These are phyloP conservation scores for Trinorchestia longiramus DNA, from an alignment of 1,140 invertebrate genomes.

Conservation along the genomic window DNA sequence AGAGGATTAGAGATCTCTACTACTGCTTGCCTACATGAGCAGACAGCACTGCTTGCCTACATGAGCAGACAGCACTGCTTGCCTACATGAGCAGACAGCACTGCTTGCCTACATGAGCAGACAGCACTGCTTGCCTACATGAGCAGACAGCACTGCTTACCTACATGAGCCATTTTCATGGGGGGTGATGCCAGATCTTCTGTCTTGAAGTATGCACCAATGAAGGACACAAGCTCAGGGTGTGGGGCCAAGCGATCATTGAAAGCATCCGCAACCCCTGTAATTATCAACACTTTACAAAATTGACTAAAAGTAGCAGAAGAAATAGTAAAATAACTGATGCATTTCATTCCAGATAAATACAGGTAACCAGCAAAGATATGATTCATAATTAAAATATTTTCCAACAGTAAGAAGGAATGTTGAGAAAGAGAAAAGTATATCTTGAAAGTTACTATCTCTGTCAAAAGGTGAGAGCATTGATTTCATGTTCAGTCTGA, in stretches of 20 bases:
- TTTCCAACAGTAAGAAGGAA: no score
- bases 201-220: conserved; percentile 69
- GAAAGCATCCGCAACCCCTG: conserved; percentile 80
- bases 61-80: not conserved
- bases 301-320: not conserved
- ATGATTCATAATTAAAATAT: no score
- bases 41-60: not conserved
- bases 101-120: not conserved
- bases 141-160: conserved; percentile 67
- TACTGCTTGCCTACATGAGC: not conserved
- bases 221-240: conserved; percentile 75
- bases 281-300: not conserved
- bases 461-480: no score
- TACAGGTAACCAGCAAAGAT: no score
- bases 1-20: not conserved
- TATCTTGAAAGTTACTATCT: no score
- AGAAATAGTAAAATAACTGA: not conserved
- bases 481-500: no score
- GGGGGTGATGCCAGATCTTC: conserved; percentile 69
- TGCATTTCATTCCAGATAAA: no score
- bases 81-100: not conserved
- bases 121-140: not conserved
- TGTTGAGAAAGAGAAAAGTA: no score
- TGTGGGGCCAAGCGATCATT: conserved; percentile 74
- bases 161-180: conserved; percentile 73